Evolutionary conservation across 2,888 invertebrate genomes (phyloP).

Genomic region (Petrolisthes cinctipes): DNA sequence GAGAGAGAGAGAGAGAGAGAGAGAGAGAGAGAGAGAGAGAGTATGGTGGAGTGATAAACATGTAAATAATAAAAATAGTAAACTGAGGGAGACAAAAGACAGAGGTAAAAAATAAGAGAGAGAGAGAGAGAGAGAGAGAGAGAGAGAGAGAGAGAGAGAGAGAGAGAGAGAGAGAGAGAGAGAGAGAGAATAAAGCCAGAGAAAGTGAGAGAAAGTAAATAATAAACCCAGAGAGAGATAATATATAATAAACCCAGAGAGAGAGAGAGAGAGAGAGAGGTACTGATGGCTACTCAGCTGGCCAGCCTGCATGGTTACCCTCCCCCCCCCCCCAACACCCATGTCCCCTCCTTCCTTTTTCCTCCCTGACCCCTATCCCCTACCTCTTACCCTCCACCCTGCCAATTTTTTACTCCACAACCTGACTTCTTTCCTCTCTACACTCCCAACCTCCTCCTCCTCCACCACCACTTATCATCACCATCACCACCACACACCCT

Average conservation of each 20-base stretch:
- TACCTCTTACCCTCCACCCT: too few relatives aligned
- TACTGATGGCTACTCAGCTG: too few relatives aligned
- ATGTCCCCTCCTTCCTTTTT: too few relatives aligned
- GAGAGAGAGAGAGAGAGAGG: neutral
- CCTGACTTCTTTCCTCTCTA: too few relatives aligned
- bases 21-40: slow-evolving; percentile 7
- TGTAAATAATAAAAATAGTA: neutral
- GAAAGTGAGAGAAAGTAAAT: neutral
- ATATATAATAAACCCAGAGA: neutral
- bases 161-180: neutral
- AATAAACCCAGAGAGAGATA: neutral
- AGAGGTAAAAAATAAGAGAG: too few relatives aligned
- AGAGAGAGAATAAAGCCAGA: neutral
- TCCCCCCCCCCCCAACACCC: too few relatives aligned
- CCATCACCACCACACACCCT: too few relatives aligned
- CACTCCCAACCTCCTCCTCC: too few relatives aligned
- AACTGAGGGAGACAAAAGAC: neutral
- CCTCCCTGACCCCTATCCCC: too few relatives aligned
- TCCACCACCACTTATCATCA: too few relatives aligned
- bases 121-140: neutral
- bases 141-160: neutral
- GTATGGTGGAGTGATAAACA: neutral
- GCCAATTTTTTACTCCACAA: too few relatives aligned
- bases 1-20: neutral
- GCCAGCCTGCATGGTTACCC: too few relatives aligned